Evolutionary conservation across 2,888 invertebrate species (phyloP).

Genomic region (Orchesellides sinensis): DNA sequence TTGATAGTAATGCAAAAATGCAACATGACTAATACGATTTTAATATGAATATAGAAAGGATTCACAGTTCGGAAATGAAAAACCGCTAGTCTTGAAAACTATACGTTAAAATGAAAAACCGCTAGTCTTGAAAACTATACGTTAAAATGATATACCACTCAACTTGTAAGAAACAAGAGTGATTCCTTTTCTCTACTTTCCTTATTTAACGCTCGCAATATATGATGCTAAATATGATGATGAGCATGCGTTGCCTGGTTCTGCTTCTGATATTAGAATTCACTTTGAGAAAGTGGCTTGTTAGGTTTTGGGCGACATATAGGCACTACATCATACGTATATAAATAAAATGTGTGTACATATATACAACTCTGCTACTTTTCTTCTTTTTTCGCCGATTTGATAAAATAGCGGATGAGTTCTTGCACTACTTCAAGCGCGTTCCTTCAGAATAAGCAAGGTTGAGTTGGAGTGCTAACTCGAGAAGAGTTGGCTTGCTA

Average conservation of each 20-base stretch:
- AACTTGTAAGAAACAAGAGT: constrained; percentile 24
- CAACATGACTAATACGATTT: constrained; percentile 46
- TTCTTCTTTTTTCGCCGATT: constrained; percentile 36
- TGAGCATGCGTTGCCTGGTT: constrained; percentile 39
- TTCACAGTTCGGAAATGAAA: background rate
- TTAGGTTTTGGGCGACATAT: constrained; percentile 22
- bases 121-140: background rate
- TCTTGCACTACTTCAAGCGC: constrained; percentile 32
- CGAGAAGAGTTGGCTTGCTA: constrained; percentile 1
- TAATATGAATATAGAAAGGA: constrained; percentile 19
- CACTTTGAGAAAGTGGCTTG: constrained; percentile 34
- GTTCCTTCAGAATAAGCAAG: constrained; percentile 28
- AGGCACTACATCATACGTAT: constrained; percentile 6
- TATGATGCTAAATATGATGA: constrained; percentile 52
- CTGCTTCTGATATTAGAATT: constrained; percentile 3
- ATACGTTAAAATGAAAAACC: background rate
- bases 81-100: background rate
- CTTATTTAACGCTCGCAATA: background rate
- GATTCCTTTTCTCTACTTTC: constrained; percentile 13
- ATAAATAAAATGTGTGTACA: no score
- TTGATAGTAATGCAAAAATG: constrained; percentile 34
- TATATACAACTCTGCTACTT: constrained; percentile 8
- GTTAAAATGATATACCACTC: background rate
- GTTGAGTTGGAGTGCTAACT: constrained; percentile 15
- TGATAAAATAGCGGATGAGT: constrained; percentile 34